phyloP scores from a whole-genome alignment of 2,797 vertebrate species.

The Sardinella longiceps region DNA sequence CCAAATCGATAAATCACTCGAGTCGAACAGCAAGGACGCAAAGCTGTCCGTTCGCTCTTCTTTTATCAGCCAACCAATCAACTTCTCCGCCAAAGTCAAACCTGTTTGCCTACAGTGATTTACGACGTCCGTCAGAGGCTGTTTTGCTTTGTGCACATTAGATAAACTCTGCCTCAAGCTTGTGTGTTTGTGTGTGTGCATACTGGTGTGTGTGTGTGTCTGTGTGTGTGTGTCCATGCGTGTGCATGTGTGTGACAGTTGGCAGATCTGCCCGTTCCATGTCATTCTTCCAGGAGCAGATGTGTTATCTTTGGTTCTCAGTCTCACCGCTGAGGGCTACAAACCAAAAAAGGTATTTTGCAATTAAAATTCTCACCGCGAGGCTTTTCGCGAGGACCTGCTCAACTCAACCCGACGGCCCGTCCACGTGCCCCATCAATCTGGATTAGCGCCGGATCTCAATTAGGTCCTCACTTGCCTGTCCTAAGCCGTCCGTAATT shows the following conservation, averaged over 20 bases:
- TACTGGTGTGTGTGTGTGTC: not conserved
- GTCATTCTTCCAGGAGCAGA: not conserved
- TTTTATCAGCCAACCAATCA: conserved; percentile 1
- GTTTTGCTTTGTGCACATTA: conserved; percentile 14
- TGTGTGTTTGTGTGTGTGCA: not conserved
- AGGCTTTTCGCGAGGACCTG: not conserved
- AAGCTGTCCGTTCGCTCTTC: not conserved
- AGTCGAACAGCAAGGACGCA: not conserved
- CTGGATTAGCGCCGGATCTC: conserved; percentile 21
- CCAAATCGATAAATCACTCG: conserved; percentile 1
- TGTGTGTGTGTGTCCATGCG: not conserved
- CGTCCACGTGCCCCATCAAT: conserved; percentile 11
- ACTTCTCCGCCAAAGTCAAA: not conserved
- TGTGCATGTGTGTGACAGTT: not conserved
- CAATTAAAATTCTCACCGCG: conserved; percentile 3
- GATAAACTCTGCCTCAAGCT: conserved; percentile 12
- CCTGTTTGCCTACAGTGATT: conserved; percentile 24
- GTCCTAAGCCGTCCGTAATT: conserved; percentile 19
- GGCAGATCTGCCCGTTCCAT: not conserved
- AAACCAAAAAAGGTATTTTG: conserved; percentile 18
- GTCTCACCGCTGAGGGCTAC: not conserved
- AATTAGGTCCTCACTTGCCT: conserved; percentile 25
- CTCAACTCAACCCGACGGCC: too few relatives aligned
- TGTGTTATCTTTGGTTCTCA: not conserved
- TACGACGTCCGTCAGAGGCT: conserved; percentile 5